Evolutionary conservation across 2,797 vertebrate species (phyloP), one percentile per base, ranked within the genome.

Genomic region (Pangasius sanitwongsei): DNA sequence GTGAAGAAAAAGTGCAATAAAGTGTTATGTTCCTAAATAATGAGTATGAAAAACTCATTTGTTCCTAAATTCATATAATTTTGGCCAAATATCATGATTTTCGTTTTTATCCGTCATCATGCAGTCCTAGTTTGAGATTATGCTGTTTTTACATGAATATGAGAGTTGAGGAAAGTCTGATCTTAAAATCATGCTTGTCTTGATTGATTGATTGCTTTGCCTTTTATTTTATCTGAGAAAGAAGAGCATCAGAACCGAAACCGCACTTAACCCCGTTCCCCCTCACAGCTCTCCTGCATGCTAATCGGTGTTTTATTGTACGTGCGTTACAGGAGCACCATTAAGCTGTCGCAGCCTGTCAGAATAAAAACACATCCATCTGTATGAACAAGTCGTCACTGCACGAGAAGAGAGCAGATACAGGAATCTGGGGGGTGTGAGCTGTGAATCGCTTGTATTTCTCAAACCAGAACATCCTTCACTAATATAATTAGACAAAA

Each of bases 341-440:
- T 87, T 87, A 87, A 67, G 44, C 86, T 87, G 86, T 87, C 57
- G 28, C 72, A 48, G 72, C 18, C 18, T 63, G 57, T 87, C 86
- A 67, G 86, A 34, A 87, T 53, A 78, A 78, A 75, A 53, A 48
- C 86, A 85, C 83, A 23, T 65, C 74, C 86, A 48, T 78, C 59
- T 53, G 59, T 50, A 50, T 0, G 41, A 77, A 53, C 41, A 31
- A 23, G 41, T 48, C 50, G 16, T 55, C 31, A 59, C 6, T 72
- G 25, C 20, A n/a, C 8, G 7, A 74, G 23, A 18, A 44, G 70
- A 78, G 50, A 34, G 86, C 72, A 63, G 85, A 48, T 48, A 1
- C 41, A 25, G 57, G 25, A 31, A 18, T 53, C 57, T 2, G 41
- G 8, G 8, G 72, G 57, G 57, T 31, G 69, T 63, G 85, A n/a